phyloP scores from a whole-genome alignment of 1,140 invertebrate genomes.

The Aporrectodea caliginosa region DNA sequence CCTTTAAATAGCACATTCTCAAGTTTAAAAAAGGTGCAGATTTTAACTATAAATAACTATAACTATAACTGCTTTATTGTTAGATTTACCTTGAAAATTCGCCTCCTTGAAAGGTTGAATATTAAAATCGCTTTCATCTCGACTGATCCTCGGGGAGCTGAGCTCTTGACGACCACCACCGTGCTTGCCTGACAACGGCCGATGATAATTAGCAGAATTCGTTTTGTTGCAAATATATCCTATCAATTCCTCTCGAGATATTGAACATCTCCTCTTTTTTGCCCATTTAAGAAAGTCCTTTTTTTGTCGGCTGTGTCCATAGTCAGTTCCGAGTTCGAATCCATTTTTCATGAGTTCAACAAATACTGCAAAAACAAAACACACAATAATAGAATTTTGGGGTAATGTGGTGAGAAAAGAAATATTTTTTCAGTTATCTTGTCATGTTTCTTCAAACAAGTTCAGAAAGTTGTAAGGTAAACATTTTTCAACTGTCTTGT shows the following conservation, averaged over 20 bases:
- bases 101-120: not conserved
- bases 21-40: too few species aligned
- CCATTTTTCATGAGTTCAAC: not conserved
- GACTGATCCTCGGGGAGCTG: not conserved
- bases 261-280: not conserved
- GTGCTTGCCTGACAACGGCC: not conserved
- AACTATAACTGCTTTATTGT: too few species aligned
- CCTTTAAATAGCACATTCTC: too few species aligned
- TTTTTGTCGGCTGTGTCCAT: not conserved
- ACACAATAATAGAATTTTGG: too few species aligned
- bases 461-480: not conserved
- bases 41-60: too few species aligned
- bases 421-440: not conserved
- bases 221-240: not conserved
- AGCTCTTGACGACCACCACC: not conserved
- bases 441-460: too few species aligned
- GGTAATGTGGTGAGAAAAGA: not conserved
- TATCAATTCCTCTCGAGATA: not conserved
- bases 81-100: not conserved
- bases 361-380: not conserved
- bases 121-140: not conserved
- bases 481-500: not conserved
- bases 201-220: not conserved
- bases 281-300: not conserved
- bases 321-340: not conserved